Percentiles rank a stretch among this genome's conserved stretches.
phyloP scores from a whole-genome alignment of 2,797 vertebrate genomes.

The Acomys russatus region DNA sequence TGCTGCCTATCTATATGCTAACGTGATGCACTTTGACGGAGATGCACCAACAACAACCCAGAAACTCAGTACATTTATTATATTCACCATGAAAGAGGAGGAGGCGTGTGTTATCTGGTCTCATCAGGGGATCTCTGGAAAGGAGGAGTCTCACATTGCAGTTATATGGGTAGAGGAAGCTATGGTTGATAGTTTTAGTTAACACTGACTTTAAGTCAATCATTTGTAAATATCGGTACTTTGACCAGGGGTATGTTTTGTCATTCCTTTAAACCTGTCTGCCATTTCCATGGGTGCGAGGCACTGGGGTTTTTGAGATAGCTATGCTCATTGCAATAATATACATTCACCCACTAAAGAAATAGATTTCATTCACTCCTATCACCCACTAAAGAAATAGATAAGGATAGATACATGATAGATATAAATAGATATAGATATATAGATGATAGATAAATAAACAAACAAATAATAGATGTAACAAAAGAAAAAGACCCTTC shows the following conservation, averaged over 20 bases:
- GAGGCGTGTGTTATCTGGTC: not conserved
- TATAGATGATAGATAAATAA: not conserved
- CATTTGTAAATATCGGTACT: not conserved
- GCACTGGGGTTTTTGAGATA: not conserved
- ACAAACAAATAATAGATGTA: not conserved
- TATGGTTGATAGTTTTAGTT: not conserved
- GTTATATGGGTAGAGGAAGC: not conserved
- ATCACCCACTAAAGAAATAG: not conserved
- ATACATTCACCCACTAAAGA: no score
- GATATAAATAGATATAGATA: not conserved
- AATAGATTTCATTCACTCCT: not conserved
- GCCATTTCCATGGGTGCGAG: not conserved
- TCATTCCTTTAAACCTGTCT: not conserved
- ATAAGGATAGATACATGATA: not conserved
- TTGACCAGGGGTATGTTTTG: not conserved
- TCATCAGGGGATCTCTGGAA: no score
- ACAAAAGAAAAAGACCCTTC: not conserved
- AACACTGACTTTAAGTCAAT: not conserved
- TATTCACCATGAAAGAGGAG: not conserved
- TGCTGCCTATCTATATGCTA: no score
- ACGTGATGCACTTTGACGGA: not conserved
- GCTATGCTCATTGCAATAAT: not conserved
- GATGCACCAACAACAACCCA: not conserved
- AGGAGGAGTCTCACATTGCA: not conserved
- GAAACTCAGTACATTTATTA: not conserved